These are phyloP conservation scores for Prosopocoilus inquinatus DNA, from an alignment of 2,888 invertebrate species.

Conservation along the genomic window DNA sequence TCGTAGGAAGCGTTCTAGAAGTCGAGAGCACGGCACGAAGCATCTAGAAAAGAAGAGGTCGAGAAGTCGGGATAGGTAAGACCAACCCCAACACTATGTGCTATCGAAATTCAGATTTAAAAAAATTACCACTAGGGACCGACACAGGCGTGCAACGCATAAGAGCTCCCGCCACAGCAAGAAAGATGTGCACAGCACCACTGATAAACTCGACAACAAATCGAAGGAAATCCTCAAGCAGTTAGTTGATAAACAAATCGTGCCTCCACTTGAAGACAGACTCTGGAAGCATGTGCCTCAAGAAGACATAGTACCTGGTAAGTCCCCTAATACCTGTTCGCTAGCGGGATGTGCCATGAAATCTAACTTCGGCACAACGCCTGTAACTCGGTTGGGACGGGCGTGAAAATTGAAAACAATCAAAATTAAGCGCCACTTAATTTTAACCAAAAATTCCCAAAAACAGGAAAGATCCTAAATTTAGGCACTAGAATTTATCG, in stretches of 20 bases:
- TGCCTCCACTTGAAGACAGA: constrained; percentile 53
- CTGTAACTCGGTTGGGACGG: too few relatives aligned
- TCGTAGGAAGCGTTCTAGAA: constrained; percentile 34
- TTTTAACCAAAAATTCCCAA: too few relatives aligned
- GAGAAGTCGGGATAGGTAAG: constrained; percentile 38
- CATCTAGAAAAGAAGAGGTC: constrained; percentile 37
- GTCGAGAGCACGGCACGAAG: constrained; percentile 35
- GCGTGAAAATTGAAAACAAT: too few relatives aligned
- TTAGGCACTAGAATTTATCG: too few relatives aligned
- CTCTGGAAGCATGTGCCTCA: constrained; percentile 55
- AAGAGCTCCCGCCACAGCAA: constrained; percentile 46
- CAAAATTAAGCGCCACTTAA: too few relatives aligned
- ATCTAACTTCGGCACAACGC: too few relatives aligned
- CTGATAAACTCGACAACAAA: constrained; percentile 48
- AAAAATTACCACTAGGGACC: constrained; percentile 3
- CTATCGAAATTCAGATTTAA: too few relatives aligned
- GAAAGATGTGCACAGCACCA: constrained; percentile 38
- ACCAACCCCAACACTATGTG: too few relatives aligned
- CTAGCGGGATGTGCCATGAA: too few relatives aligned
- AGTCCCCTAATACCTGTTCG: too few relatives aligned
- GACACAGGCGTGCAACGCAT: constrained; percentile 40
- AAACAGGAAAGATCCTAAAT: too few relatives aligned
- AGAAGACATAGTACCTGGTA: constrained; percentile 46
- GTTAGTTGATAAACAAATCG: constrained; percentile 49
- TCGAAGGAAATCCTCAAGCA: constrained; percentile 50